These are phyloP conservation scores for Pollachius pollachius DNA, from an alignment of 2,113 vertebrate species.

Conservation along the genomic window DNA sequence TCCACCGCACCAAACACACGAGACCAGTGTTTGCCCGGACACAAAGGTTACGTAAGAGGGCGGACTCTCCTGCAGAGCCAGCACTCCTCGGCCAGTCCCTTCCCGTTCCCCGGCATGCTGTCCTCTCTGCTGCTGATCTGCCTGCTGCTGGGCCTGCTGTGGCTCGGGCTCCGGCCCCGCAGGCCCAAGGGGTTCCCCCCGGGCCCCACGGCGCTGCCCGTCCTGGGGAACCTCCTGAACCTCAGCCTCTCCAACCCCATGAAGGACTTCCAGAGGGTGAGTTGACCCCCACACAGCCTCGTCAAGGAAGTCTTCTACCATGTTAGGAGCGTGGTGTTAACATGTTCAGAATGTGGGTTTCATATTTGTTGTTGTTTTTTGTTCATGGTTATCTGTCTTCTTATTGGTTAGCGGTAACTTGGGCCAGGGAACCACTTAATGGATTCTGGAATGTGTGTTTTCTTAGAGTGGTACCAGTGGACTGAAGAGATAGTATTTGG, in stretches of 20 bases:
- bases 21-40: background rate
- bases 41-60: background rate
- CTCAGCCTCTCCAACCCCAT: conserved; percentile 61
- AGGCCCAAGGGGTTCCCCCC: conserved; percentile 73
- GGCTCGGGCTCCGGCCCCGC: conserved; percentile 43
- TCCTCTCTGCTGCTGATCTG: conserved; percentile 46
- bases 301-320: background rate
- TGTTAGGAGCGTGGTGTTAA: background rate
- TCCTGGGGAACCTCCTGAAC: conserved; percentile 67
- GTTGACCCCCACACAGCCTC: background rate
- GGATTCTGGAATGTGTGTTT: too few relatives aligned
- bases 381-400: background rate
- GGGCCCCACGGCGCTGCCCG: conserved; percentile 55
- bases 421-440: too few relatives aligned
- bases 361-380: background rate
- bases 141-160: conserved; percentile 45
- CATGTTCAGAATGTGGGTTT: too few relatives aligned
- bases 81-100: background rate
- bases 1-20: too few relatives aligned
- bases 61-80: too few relatives aligned
- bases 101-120: conserved; percentile 43
- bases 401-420: background rate
- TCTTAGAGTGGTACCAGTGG: too few relatives aligned
- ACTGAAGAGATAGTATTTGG: too few relatives aligned
- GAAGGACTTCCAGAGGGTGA: conserved; percentile 66